Conservation (phyloP, 2,888 invertebrate genomes). For the Mantis religiosa region DNA sequence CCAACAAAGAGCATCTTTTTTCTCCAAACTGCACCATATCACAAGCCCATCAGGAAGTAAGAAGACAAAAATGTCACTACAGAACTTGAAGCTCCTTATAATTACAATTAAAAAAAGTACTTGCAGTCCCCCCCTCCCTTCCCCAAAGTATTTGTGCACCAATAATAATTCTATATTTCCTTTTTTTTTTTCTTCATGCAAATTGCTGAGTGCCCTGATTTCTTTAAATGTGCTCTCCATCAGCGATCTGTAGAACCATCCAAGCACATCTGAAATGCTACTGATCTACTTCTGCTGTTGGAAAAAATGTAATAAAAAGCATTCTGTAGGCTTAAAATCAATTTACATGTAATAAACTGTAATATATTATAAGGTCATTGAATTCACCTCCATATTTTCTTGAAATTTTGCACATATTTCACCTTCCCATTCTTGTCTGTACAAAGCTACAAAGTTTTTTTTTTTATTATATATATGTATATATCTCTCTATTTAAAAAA, state of each 20-base stretch:
- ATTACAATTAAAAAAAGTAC: slow-evolving; percentile 6
- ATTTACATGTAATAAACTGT: slow-evolving; percentile 16
- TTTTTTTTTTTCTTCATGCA: slow-evolving; percentile 5
- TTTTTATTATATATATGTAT: slow-evolving; percentile 20
- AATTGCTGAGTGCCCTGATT: background rate
- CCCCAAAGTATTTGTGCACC: slow-evolving; percentile 23
- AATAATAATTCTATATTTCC: background rate
- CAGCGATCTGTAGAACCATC: slow-evolving; percentile 10
- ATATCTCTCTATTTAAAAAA: slow-evolving; percentile 19
- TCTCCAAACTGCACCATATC: slow-evolving; percentile 10
- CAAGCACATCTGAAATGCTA: slow-evolving; percentile 24
- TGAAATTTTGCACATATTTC: slow-evolving; percentile 23
- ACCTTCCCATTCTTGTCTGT: slow-evolving; percentile 19
- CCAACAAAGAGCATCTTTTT: background rate
- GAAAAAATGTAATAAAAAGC: slow-evolving; percentile 27
- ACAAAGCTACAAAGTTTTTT: slow-evolving; percentile 28
- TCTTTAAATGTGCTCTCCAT: background rate
- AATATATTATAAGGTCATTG: slow-evolving; percentile 8
- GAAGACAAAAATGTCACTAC: slow-evolving; percentile 8
- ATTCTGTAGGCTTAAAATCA: slow-evolving; percentile 18
- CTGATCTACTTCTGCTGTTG: slow-evolving; percentile 18
- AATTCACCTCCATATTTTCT: slow-evolving; percentile 11
- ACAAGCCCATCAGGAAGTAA: slow-evolving; percentile 8
- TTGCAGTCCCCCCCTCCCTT: background rate
- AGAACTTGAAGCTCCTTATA: slow-evolving; percentile 10